Evolutionary conservation across 2,797 vertebrate genomes (phyloP).

Genomic region (Hemibagrus guttatus): DNA sequence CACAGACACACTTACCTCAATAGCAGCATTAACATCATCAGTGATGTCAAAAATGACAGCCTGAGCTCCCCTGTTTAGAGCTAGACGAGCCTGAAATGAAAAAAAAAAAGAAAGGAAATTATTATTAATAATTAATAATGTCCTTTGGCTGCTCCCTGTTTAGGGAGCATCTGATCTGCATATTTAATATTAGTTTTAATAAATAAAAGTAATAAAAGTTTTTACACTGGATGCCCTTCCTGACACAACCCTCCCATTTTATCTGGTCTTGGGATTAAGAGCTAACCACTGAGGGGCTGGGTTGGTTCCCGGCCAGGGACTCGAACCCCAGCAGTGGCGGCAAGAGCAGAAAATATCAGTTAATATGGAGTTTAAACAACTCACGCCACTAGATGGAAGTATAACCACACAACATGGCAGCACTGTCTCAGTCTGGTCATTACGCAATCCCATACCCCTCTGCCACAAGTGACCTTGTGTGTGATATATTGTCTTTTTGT

Average conservation of each 20-base stretch:
- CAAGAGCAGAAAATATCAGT: neutral
- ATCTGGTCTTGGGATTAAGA: too few species aligned
- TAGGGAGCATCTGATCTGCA: too few species aligned
- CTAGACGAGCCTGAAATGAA: slow-evolving; percentile 87
- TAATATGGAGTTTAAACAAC: neutral
- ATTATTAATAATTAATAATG: too few species aligned
- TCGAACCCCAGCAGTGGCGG: neutral
- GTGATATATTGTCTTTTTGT: neutral
- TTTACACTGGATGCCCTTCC: too few species aligned
- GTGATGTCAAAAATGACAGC: slow-evolving; percentile 96
- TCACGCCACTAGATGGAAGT: slow-evolving; percentile 72
- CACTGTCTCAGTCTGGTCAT: slow-evolving; percentile 46
- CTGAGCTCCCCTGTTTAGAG: slow-evolving; percentile 88
- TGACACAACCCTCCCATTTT: too few species aligned
- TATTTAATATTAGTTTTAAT: too few species aligned
- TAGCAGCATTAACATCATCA: slow-evolving; percentile 83
- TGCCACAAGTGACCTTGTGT: slow-evolving; percentile 15
- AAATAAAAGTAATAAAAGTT: too few species aligned
- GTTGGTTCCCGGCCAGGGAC: too few species aligned
- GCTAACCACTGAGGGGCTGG: too few species aligned
- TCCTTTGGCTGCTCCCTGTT: too few species aligned
- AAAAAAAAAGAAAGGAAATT: slow-evolving; percentile 19
- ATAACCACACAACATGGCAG: slow-evolving; percentile 37
- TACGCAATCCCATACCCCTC: slow-evolving; percentile 52
- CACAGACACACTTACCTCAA: slow-evolving; percentile 79